These are phyloP conservation scores for Esox masquinongy DNA, from an alignment of 2,797 vertebrate species.

Conservation along the genomic window DNA sequence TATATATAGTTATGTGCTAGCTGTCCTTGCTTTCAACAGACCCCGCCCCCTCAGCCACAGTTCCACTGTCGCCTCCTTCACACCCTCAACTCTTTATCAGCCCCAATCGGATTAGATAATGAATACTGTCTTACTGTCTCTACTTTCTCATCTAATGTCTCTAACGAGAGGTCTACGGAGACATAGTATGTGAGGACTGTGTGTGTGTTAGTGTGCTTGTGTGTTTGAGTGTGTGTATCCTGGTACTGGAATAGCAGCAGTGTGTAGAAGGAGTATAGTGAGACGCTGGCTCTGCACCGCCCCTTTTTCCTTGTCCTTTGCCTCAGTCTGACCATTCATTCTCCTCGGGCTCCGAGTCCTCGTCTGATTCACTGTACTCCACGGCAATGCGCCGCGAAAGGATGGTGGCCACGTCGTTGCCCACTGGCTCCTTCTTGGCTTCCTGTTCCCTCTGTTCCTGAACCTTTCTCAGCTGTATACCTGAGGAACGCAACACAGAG, in stretches of 20 bases:
- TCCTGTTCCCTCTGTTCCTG: slow-evolving; percentile 84
- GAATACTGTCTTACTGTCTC: neutral
- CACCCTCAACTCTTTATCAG: neutral
- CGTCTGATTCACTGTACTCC: slow-evolving; percentile 85
- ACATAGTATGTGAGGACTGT: neutral
- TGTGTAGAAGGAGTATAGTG: neutral
- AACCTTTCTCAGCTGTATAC: slow-evolving; percentile 82
- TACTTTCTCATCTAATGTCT: neutral
- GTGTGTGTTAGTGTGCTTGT: slow-evolving; percentile 15
- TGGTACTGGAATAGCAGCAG: slow-evolving; percentile 38
- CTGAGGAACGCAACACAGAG: slow-evolving; percentile 42
- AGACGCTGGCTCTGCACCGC: neutral
- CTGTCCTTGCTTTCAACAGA: slow-evolving; percentile 32
- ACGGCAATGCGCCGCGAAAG: slow-evolving; percentile 81
- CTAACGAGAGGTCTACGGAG: neutral
- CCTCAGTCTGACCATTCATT: slow-evolving; percentile 83
- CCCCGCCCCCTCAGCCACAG: neutral
- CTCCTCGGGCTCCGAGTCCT: slow-evolving; percentile 82
- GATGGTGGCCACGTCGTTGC: slow-evolving; percentile 81
- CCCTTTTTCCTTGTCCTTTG: neutral
- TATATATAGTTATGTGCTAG: slow-evolving; percentile 15
- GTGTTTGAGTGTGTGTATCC: slow-evolving; percentile 26
- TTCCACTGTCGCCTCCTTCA: neutral
- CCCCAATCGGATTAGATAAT: neutral
- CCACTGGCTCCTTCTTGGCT: slow-evolving; percentile 82